Evolutionary conservation across 2,888 invertebrate genomes (phyloP).

Genomic region (Diaperis boleti): DNA sequence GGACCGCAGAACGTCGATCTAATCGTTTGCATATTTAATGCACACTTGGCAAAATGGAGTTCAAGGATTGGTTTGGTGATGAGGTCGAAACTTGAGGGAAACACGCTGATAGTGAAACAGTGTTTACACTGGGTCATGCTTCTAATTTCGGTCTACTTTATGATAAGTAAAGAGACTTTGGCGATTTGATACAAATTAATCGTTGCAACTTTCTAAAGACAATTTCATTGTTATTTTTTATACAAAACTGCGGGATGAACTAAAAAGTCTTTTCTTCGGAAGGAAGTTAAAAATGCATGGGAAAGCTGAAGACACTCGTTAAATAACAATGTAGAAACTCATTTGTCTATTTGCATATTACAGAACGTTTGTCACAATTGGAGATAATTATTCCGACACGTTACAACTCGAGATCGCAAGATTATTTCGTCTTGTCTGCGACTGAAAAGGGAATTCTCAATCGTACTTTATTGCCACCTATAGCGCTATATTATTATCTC

Average conservation of each 20-base stretch:
- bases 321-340: slow-evolving; percentile 25
- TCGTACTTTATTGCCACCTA: not conserved
- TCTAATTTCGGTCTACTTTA: too few relatives aligned
- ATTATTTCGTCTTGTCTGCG: not conserved
- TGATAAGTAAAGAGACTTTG: too few relatives aligned
- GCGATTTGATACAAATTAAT: too few relatives aligned
- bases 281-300: slow-evolving; percentile 7
- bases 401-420: too few relatives aligned
- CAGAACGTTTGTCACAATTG: slow-evolving; percentile 10
- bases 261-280: not conserved
- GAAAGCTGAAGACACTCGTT: slow-evolving; percentile 22
- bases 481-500: not conserved
- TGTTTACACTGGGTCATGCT: too few relatives aligned
- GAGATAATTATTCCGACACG: slow-evolving; percentile 4
- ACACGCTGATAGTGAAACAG: not conserved
- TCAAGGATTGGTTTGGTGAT: not conserved
- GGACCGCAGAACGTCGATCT: not conserved
- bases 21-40: not conserved
- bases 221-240: too few relatives aligned
- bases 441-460: not conserved
- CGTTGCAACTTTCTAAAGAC: too few relatives aligned
- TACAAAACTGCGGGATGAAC: too few relatives aligned
- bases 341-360: slow-evolving; percentile 6
- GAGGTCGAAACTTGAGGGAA: not conserved
- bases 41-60: not conserved